Evolutionary conservation across 35 echinoderm and acorn worm species (phyloP), one percentile per base, ranked within the genome.

Genomic region (Amphiura filiformis): DNA sequence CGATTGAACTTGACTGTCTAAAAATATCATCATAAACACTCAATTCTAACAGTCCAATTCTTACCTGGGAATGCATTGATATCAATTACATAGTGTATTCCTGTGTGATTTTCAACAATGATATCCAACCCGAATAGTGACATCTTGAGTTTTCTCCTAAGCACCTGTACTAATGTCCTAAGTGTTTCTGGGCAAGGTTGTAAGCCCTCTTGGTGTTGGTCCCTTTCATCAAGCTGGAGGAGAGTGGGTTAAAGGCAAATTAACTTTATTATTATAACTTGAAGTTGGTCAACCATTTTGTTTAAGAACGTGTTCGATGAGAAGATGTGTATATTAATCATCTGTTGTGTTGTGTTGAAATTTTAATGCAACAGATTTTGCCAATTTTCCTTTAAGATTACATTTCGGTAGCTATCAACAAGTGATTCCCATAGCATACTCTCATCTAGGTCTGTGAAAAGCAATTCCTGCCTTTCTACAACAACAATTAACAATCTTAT

Each of bases 51-150:
- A n/a, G n/a, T n/a, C n/a, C n/a, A n/a, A n/a, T n/a, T 13, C 90
- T 79, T 92, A 99, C 96, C 93, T 86, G 96, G 96, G 96, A 99
- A 99, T 95, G 96, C 96, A 99, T 99, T 99, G 82, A 99, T 89
- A 90, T 99, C 96, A 65, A 99, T 99, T 30, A 99, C 91, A 82
- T 94, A 94, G 80, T 99, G 96, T 83, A 92, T 86, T 52, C 96
- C 93, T 35, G 96, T 94, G 57, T 93, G 78, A 61, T 99, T 99
- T 78, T 99, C 96, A 14, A 99, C 85, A 37, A 99, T 94, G 32
- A 99, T 88, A 91, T 99, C 96, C 11, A 94, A 87, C 9, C 96
- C 96, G 88, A 99, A 92, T 34, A 99, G 87, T 20, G 93, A 64
- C 90, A 94, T 94, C 34, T 88, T 78, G 13, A 94, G 83, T 30